A percentile compares a stretch with the other conserved stretches of the same genome.
Conservation (phyloP, 2,888 invertebrate species). For the Acanthacorydalis orientalis region DNA sequence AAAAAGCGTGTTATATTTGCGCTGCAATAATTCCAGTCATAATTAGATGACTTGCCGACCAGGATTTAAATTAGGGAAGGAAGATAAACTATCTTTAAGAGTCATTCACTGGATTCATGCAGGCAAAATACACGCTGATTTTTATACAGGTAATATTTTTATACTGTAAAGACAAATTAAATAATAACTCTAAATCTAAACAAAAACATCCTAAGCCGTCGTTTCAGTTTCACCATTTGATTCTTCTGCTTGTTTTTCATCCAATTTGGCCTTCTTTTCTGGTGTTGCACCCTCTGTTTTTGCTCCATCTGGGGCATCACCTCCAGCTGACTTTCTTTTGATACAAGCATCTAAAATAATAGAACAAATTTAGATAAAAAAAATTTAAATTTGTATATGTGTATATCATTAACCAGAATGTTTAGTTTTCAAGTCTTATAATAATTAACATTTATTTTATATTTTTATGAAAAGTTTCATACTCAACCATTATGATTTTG, state of each 20-base stretch:
- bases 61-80: neutral
- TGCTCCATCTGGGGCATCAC: slow-evolving; percentile 27
- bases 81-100: neutral
- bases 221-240: slow-evolving; percentile 34
- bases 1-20: neutral
- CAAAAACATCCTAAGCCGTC: slow-evolving; percentile 30
- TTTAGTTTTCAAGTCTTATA: too few species aligned
- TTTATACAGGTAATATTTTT: neutral
- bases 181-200: slow-evolving; percentile 1
- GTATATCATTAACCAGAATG: too few species aligned
- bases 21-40: neutral
- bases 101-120: neutral
- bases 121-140: neutral
- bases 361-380: slow-evolving; percentile 12
- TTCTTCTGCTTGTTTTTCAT: slow-evolving; percentile 40
- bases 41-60: neutral
- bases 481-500: too few species aligned
- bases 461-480: too few species aligned
- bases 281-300: slow-evolving; percentile 42
- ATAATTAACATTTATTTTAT: too few species aligned
- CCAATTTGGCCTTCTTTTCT: slow-evolving; percentile 56
- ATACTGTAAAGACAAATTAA: slow-evolving; percentile 4
- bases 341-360: slow-evolving; percentile 29
- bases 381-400: neutral
- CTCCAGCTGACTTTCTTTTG: slow-evolving; percentile 53